Base-by-base conservation (phyloP, 1,140 invertebrate species). In the Lepidurus arcticus region DNA sequence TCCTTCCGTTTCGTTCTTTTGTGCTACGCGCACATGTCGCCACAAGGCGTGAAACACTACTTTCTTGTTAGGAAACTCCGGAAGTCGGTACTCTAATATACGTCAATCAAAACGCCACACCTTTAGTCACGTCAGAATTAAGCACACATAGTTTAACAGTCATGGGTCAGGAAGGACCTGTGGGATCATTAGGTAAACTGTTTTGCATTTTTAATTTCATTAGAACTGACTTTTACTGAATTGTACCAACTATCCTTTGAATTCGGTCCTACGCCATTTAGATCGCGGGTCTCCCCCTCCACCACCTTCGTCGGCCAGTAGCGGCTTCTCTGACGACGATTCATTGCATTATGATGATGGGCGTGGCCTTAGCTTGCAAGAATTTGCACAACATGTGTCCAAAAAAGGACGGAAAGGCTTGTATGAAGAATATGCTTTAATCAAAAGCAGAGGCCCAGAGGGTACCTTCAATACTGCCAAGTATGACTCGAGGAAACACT, bases 301-400 rank as follows among this genome's bases (percentile, higher is more conserved):
- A 75, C 90, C 90, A 73, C 86, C 85, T 11, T 91, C 91, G 79
- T 92, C 91, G 44, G 91, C 91, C 34, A 93, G 92, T 42, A 93
- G 92, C 75, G 93, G 93, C 11, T 94, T 94, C 83, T 94, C 92
- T 78, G 93, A 95, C 85, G 94, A 95, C 85, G 93, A 95, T 85
- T 92, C 91, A 82, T 85, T 93, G 82, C 92, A 91, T 85, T 91
- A 90, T 80, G 89, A 93, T 86, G 53, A 79, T 45, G 83, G 87
- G 7, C 85, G 85, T 73, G 90, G 90, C 11, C 86, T 91, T 81
- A 90, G 87, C 43, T 87, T 95, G 82, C 88, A 91, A 78, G 91
- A 94, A 83, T 90, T 97, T 83, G 90, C 95, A 26, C 88, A 92
- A 80, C 89, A 92, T 83, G 89, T 96, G 7, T 88, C 89, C 74